Percentiles rank a stretch among this genome's conserved stretches.
These are phyloP conservation scores for Synergus itoensis DNA, from an alignment of 2,888 invertebrate species.

Conservation along the genomic window DNA sequence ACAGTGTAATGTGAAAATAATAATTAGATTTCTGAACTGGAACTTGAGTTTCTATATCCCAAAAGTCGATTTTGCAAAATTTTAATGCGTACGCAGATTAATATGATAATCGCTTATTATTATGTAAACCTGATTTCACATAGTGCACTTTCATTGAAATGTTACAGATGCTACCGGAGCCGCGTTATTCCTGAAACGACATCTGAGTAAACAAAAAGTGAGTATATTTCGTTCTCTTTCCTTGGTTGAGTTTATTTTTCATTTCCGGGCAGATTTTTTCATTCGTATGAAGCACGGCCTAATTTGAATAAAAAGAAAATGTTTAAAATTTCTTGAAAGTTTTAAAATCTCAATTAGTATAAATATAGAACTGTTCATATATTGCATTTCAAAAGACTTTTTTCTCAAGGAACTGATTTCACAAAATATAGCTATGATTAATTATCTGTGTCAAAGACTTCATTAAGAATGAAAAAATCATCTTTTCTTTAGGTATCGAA, in stretches of 20 bases:
- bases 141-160: constrained; percentile 57
- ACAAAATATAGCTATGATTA: neutral
- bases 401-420: neutral
- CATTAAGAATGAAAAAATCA: neutral
- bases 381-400: neutral
- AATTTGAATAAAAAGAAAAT: no score
- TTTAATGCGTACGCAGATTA: neutral
- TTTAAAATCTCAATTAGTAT: neutral
- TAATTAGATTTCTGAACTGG: no score
- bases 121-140: constrained; percentile 51
- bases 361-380: neutral
- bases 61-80: neutral
- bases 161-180: constrained; percentile 74
- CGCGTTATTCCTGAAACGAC: constrained; percentile 65
- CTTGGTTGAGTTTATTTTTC: constrained; percentile 39
- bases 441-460: neutral
- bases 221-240: constrained; percentile 56
- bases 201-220: constrained; percentile 71
- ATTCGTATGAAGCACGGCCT: neutral
- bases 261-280: constrained; percentile 18
- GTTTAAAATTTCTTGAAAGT: no score
- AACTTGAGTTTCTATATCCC: neutral
- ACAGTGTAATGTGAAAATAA: no score
- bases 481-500: neutral
- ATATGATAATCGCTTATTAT: constrained; percentile 41